phyloP scores from a whole-genome alignment of 2,888 invertebrate species.

The Xestia rhomboidea region DNA sequence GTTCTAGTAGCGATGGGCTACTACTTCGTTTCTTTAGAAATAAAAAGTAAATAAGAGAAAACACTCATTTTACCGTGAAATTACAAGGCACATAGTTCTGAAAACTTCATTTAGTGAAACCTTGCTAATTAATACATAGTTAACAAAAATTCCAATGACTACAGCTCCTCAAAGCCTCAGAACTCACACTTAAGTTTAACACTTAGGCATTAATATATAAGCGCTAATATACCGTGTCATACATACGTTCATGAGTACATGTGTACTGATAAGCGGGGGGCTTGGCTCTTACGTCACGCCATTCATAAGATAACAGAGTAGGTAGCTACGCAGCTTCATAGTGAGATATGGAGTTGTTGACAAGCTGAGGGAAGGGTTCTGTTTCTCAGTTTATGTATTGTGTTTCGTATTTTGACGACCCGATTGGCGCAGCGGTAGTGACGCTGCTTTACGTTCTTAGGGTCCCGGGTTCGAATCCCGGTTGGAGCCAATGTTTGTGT shows the following conservation, averaged over 20 bases:
- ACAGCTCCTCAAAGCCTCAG: neutral
- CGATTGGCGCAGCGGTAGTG: too few species aligned
- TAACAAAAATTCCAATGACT: neutral
- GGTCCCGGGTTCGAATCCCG: too few species aligned
- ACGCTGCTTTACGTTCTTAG: too few species aligned
- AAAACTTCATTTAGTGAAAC: neutral
- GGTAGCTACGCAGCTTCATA: conserved; percentile 2
- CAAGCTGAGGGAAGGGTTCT: neutral
- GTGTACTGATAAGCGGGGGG: conserved; percentile 54
- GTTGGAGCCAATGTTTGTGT: too few species aligned
- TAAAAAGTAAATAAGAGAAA: neutral
- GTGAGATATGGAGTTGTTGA: conserved; percentile 30
- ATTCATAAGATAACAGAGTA: conserved; percentile 57
- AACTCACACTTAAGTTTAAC: conserved; percentile 19
- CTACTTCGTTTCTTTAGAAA: too few species aligned
- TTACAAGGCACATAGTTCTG: neutral
- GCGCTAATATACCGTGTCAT: conserved; percentile 23
- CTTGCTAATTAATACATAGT: too few species aligned
- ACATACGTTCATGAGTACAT: conserved; percentile 4
- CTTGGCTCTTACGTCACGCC: conserved; percentile 62
- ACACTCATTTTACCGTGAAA: neutral
- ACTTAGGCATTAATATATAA: conserved; percentile 1
- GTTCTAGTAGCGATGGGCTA: neutral
- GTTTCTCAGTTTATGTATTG: neutral
- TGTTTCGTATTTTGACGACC: neutral